A percentile compares a stretch with the other conserved stretches of the same genome.
phyloP scores from a whole-genome alignment of 2,888 invertebrate species.

The Dugesia japonica region DNA sequence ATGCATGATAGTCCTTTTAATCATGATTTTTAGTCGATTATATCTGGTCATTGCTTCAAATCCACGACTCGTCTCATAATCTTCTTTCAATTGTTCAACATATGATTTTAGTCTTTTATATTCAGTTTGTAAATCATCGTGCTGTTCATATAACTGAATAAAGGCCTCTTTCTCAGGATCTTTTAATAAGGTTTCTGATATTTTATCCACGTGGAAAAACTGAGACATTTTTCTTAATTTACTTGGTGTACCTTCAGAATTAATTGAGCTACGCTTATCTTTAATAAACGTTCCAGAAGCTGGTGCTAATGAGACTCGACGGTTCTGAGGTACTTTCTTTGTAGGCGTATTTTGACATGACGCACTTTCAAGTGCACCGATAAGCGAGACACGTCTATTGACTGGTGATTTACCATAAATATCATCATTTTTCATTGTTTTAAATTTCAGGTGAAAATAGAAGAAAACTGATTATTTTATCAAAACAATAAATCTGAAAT shows the following conservation, averaged over 20 bases:
- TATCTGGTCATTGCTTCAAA: slow-evolving; percentile 84
- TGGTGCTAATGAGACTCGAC: not conserved
- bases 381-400: not conserved
- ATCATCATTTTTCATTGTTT: not conserved
- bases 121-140: slow-evolving; percentile 21
- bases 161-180: slow-evolving; percentile 22
- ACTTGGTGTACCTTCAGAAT: slow-evolving; percentile 10
- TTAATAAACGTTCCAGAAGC: slow-evolving; percentile 8
- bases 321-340: not conserved
- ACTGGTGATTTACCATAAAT: not conserved
- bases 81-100: slow-evolving; percentile 45
- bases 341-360: not conserved
- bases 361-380: not conserved
- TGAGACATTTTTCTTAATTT: slow-evolving; percentile 25
- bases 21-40: slow-evolving; percentile 87
- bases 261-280: not conserved
- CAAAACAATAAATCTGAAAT: not conserved
- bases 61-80: slow-evolving; percentile 74
- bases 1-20: slow-evolving; percentile 53
- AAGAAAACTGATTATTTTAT: slow-evolving; percentile 11
- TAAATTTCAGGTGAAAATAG: not conserved
- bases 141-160: slow-evolving; percentile 21
- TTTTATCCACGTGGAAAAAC: slow-evolving; percentile 28
- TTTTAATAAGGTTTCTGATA: slow-evolving; percentile 10
- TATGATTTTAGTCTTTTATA: slow-evolving; percentile 21